A percentile compares a stretch with the other conserved stretches of the same genome.
These are phyloP conservation scores for Apteryx mantelli DNA, from an alignment of 2,113 vertebrate genomes.

Conservation along the genomic window DNA sequence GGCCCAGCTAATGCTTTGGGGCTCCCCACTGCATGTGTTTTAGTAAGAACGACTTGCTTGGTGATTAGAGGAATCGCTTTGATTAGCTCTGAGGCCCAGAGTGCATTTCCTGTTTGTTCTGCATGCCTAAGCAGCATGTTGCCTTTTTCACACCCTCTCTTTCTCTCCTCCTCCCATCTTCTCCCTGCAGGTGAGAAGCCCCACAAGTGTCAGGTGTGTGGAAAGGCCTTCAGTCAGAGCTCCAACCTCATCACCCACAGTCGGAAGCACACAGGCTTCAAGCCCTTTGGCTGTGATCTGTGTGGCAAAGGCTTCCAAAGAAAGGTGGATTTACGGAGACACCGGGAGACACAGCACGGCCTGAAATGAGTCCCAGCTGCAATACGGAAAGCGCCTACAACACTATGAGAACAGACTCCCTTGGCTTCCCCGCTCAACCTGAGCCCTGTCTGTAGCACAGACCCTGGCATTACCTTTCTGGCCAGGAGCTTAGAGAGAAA, in stretches of 20 bases:
- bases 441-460: background rate
- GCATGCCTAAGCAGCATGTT: background rate
- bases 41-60: background rate
- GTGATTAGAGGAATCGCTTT: background rate
- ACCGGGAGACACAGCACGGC: slow-evolving; percentile 95
- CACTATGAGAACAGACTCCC: slow-evolving; percentile 73
- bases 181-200: slow-evolving; percentile 92
- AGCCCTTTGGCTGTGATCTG: slow-evolving; percentile 95
- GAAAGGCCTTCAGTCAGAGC: slow-evolving; percentile 99
- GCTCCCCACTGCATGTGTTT: background rate
- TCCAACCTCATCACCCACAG: slow-evolving; percentile 99
- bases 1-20: background rate
- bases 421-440: background rate
- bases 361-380: slow-evolving; percentile 83
- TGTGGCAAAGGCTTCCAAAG: slow-evolving; percentile 98
- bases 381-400: background rate
- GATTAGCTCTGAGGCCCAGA: background rate
- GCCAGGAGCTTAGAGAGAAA: background rate
- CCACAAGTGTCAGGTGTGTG: slow-evolving; percentile 99
- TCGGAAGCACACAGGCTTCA: slow-evolving; percentile 97
- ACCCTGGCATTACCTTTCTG: slow-evolving; percentile 8
- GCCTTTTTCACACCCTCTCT: slow-evolving; percentile 21
- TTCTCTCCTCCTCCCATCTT: background rate
- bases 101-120: background rate
- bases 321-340: slow-evolving; percentile 95